Evolutionary conservation across 2,113 vertebrate genomes (phyloP).

Genomic region (Callorhinus ursinus): DNA sequence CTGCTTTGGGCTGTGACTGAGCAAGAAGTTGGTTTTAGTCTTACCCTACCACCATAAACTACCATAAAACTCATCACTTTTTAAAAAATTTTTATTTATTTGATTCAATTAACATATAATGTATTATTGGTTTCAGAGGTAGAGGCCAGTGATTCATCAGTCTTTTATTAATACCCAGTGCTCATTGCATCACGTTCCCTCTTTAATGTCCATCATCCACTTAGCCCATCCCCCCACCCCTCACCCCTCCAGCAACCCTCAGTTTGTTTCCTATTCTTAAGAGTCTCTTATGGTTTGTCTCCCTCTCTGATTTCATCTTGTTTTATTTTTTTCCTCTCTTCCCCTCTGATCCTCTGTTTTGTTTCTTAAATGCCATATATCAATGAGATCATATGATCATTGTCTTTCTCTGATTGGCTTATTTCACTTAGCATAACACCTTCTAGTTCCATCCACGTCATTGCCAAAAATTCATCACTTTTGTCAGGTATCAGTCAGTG

Average conservation of each 20-base stretch:
- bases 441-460: not conserved
- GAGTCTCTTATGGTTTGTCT: not conserved
- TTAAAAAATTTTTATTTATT: not conserved
- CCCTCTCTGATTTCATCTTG: not conserved
- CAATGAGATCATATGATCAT: not conserved
- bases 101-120: too few species aligned
- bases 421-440: not conserved
- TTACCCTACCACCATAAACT: not conserved
- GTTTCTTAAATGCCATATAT: not conserved
- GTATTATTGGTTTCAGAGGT: too few species aligned
- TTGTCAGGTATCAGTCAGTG: not conserved
- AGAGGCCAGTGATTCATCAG: too few species aligned
- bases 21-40: not conserved
- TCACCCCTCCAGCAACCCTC: not conserved
- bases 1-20: not conserved
- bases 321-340: not conserved
- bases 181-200: too few species aligned
- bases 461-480: not conserved
- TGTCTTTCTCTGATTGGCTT: not conserved
- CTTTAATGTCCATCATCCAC: too few species aligned
- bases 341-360: not conserved
- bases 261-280: not conserved
- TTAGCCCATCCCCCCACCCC: too few species aligned
- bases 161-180: too few species aligned
- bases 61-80: not conserved